Evolutionary conservation across 2,888 invertebrate species (phyloP), one percentile per base, ranked within the genome.

Genomic region (Scrobipalpa atriplicella): DNA sequence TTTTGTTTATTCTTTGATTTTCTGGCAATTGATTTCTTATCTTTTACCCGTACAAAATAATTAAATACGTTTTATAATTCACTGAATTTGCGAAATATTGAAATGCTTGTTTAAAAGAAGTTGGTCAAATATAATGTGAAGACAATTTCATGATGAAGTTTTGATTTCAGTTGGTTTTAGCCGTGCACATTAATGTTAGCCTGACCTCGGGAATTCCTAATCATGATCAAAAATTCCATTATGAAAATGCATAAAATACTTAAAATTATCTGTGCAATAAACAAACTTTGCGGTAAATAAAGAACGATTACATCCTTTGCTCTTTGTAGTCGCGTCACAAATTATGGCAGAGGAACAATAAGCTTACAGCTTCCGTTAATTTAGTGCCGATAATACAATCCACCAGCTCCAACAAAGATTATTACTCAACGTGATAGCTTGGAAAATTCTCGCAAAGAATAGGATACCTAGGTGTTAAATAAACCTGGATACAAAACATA

Each of bases 331-430:
- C 3, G 47, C 6, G 5, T 47, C 47, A 47, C n/a, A 47, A 47
- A 16, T 47, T 47, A 47, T 47, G 16, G 47, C 16, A 16, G 47
- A 47, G 3, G 6, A 47, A 47, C 47, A 47, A 47, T 47, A 47
- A 47, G 43, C 11, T 13, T 43, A 43, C n/a, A 47, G 47, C 47
- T 16, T 7, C 5, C 16, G 16, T 47, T 47, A 47, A 47, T 47
- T 47, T 47, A 47, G n/a, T 47, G n/a, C 47, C 47, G 47, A 47
- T 47, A 47, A 47, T 47, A 47, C 47, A 47, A 47, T n/a, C 47
- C 47, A 47, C 47, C 3, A 47, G 47, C n/a, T n/a, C 47, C 16
- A 47, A 47, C 47, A 10, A 47, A n/a, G 47, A n/a, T 16, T n/a
- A 47, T 47, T 47, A 47, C 2, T 47, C 47, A 16, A 3, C 8